phyloP scores from a whole-genome alignment of 2,888 invertebrate species.

The Andrena flavipes region DNA sequence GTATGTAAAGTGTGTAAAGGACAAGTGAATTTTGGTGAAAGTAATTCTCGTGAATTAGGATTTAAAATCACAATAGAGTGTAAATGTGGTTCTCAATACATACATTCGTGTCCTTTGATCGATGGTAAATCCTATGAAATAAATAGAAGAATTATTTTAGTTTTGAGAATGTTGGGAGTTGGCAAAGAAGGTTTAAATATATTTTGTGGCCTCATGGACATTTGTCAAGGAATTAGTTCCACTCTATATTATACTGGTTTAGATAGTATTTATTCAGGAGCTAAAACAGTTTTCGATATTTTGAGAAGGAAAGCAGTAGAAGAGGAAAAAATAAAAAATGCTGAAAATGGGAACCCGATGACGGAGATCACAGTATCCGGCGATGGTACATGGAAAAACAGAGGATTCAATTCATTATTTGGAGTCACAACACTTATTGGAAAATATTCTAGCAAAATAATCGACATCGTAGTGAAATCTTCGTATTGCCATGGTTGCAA shows the following conservation, averaged over 20 bases:
- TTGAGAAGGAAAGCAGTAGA: background rate
- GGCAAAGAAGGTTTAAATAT: background rate
- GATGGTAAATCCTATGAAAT: background rate
- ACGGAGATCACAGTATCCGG: background rate
- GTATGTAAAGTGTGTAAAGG: background rate
- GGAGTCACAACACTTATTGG: background rate
- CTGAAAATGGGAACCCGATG: background rate
- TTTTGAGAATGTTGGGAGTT: background rate
- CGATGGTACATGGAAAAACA: background rate
- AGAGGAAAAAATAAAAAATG: background rate
- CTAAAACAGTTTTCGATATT: background rate
- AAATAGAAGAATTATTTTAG: background rate
- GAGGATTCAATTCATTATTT: background rate
- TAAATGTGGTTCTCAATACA: background rate
- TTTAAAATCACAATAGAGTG: background rate
- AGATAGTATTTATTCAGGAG: background rate
- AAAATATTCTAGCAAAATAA: background rate
- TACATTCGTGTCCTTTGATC: background rate
- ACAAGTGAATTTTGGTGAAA: background rate
- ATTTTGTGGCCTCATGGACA: background rate
- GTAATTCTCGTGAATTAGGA: background rate
- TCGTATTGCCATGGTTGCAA: background rate
- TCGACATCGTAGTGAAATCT: background rate
- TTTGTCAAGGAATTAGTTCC: too few species aligned
- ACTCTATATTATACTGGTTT: background rate